phyloP scores from a whole-genome alignment of 2,888 invertebrate species.

The Diaprepes abbreviatus region DNA sequence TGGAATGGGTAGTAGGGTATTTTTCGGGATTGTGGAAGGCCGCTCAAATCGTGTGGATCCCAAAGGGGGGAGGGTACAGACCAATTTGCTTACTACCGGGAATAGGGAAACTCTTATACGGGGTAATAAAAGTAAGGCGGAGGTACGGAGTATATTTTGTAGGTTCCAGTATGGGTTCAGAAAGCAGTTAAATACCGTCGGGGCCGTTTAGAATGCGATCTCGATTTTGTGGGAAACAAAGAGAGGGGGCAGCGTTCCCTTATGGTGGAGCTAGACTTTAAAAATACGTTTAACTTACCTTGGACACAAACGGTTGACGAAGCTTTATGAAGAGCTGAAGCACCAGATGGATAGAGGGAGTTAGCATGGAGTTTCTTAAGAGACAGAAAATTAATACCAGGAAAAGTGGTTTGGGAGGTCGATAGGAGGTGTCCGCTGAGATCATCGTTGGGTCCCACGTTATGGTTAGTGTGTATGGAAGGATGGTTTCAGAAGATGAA shows the following conservation, averaged over 20 bases:
- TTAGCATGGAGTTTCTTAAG: conserved; percentile 43
- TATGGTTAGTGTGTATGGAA: conserved; percentile 53
- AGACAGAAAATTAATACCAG: conserved; percentile 38
- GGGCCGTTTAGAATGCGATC: conserved; percentile 50
- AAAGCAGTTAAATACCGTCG: conserved; percentile 53
- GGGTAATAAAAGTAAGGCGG: too few relatives aligned
- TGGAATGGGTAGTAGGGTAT: conserved; percentile 31
- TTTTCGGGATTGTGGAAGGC: conserved; percentile 54
- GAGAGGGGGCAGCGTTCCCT: conserved; percentile 31
- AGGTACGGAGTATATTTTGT: too few relatives aligned
- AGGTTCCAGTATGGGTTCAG: conserved; percentile 53
- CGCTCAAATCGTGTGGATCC: conserved; percentile 51
- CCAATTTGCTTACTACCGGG: conserved; percentile 56
- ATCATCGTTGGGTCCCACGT: conserved; percentile 51
- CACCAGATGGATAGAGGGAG: conserved; percentile 33
- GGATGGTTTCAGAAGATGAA: conserved; percentile 49
- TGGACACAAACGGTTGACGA: conserved; percentile 34
- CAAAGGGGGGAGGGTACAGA: conserved; percentile 53
- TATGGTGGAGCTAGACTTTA: conserved; percentile 47
- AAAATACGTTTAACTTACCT: conserved; percentile 33
- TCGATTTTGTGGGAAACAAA: conserved; percentile 11
- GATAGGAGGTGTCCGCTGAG: conserved; percentile 53
- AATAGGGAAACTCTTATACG: conserved; percentile 57
- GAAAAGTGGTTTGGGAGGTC: conserved; percentile 15
- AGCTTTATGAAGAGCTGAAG: background rate